Evolutionary conservation across 1,140 invertebrate species (phyloP).

Genomic region (Littorina saxatilis): DNA sequence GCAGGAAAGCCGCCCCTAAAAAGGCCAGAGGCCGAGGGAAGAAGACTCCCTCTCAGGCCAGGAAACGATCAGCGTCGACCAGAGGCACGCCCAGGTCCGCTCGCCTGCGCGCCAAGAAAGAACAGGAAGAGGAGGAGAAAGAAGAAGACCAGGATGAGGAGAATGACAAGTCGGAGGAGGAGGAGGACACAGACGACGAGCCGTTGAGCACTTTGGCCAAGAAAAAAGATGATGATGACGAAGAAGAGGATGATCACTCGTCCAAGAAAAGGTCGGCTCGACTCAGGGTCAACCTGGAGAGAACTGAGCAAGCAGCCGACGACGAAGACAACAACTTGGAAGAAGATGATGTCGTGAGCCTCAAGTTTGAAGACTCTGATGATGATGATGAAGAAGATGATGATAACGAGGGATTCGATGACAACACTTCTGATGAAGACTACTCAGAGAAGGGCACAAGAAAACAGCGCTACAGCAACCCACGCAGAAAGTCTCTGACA

Average conservation of each 20-base stretch:
- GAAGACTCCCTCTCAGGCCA: not conserved
- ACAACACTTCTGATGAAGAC: constrained; percentile 31
- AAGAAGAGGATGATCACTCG: not conserved
- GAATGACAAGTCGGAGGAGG: constrained; percentile 4
- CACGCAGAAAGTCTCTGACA: not conserved
- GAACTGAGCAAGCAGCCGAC: not conserved
- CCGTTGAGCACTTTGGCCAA: constrained; percentile 1
- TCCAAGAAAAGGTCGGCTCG: constrained; percentile 13
- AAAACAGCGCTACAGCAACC: not conserved
- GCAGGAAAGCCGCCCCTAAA: not conserved
- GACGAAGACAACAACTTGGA: constrained; percentile 15
- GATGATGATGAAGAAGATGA: constrained; percentile 12
- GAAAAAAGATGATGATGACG: not conserved
- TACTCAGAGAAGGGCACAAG: constrained; percentile 25
- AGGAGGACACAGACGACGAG: constrained; percentile 33
- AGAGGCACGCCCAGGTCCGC: not conserved
- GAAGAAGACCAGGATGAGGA: constrained; percentile 22
- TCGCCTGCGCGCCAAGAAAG: constrained; percentile 11
- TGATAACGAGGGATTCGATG: constrained; percentile 3
- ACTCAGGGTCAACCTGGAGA: constrained; percentile 11
- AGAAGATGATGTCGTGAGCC: constrained; percentile 17
- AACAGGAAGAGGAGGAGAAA: not conserved
- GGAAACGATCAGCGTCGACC: not conserved
- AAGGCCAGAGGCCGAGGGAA: constrained; percentile 18
- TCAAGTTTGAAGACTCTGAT: constrained; percentile 19